Evolutionary conservation across 1,140 invertebrate species (phyloP).

Genomic region (Amphibalanus amphitrite): DNA sequence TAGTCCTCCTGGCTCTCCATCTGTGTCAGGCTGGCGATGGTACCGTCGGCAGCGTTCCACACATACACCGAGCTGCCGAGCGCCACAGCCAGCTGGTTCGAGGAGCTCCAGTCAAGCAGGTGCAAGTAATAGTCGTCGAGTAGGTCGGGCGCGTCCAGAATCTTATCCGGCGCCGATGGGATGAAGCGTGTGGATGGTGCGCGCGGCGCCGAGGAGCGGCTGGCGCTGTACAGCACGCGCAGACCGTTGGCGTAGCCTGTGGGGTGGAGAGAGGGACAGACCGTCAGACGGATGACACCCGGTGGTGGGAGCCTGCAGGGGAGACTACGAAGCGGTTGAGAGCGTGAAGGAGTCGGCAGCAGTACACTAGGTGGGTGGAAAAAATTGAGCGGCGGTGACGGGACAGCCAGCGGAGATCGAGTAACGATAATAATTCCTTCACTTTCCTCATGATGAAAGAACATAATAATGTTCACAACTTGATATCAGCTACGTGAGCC

Average conservation of each 20-base stretch:
- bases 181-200: constrained; percentile 49
- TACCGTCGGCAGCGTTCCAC: constrained; percentile 85
- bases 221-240: constrained; percentile 71
- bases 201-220: constrained; percentile 53
- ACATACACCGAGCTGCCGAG: constrained; percentile 70
- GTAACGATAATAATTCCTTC: no score
- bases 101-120: constrained; percentile 86
- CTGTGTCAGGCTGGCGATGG: constrained; percentile 61
- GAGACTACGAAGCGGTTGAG: no score
- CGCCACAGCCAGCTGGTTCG: constrained; percentile 83
- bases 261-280: not conserved
- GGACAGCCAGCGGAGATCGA: no score
- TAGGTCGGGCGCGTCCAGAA: constrained; percentile 92
- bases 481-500: no score
- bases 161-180: constrained; percentile 77
- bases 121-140: constrained; percentile 96
- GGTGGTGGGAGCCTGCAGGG: no score
- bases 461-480: no score
- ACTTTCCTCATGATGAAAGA: no score
- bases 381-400: no score
- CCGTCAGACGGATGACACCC: no score
- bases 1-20: constrained; percentile 56
- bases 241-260: constrained; percentile 69
- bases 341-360: no score
- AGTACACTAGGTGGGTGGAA: no score